These are phyloP conservation scores for Sylvilagus bachmani DNA, from an alignment of 2,113 vertebrate species.

Conservation along the genomic window DNA sequence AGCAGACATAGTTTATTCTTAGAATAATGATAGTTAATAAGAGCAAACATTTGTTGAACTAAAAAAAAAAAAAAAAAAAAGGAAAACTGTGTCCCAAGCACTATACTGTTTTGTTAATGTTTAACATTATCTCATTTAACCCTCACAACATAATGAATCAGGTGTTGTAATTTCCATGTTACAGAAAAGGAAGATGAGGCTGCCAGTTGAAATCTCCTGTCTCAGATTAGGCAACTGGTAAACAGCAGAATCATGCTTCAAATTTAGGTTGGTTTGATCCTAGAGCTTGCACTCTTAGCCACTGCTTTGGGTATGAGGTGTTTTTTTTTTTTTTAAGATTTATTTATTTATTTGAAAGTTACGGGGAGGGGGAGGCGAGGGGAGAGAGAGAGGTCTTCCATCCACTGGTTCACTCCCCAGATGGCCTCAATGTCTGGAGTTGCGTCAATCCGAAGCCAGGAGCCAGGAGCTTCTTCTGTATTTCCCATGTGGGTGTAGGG, in stretches of 20 bases:
- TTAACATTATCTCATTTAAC: conserved; percentile 56
- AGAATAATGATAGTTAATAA: conserved; percentile 27
- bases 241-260: conserved; percentile 50
- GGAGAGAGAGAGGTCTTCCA: no score
- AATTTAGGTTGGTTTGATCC: neutral
- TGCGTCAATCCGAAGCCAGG: no score
- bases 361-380: no score
- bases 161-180: conserved; percentile 44
- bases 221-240: conserved; percentile 2
- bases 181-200: conserved; percentile 57
- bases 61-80: neutral
- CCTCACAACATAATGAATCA: neutral
- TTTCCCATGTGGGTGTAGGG: no score
- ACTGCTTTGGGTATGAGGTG: neutral
- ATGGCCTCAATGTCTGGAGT: no score
- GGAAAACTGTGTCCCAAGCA: neutral
- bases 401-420: no score
- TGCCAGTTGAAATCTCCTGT: neutral
- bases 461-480: no score
- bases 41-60: conserved; percentile 42
- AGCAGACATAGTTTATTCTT: conserved; percentile 35
- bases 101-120: conserved; percentile 20
- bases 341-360: no score
- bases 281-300: neutral
- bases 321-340: neutral